phyloP scores from a whole-genome alignment of 2,888 invertebrate genomes.

The Tetragonisca angustula region DNA sequence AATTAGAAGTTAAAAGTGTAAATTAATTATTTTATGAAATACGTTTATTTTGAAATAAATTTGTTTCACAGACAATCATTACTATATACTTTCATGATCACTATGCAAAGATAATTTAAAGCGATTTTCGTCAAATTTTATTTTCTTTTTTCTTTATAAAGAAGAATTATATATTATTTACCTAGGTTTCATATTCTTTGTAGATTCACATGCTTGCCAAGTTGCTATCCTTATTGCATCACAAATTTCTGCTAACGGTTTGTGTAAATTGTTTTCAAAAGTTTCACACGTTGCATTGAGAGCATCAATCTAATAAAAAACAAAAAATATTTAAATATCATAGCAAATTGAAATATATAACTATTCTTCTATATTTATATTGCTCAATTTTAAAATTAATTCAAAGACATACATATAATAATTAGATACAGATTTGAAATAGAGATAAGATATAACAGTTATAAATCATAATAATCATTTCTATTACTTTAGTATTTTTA shows the following conservation, averaged over 20 bases:
- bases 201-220: slow-evolving; percentile 84
- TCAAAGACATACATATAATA: not conserved
- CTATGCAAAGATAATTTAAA: not conserved
- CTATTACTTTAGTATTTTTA: too few species aligned
- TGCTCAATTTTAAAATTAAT: not conserved
- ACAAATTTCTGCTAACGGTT: slow-evolving; percentile 77
- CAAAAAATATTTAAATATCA: not conserved
- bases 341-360: not conserved
- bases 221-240: slow-evolving; percentile 83
- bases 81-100: not conserved
- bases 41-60: not conserved
- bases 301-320: slow-evolving; percentile 85
- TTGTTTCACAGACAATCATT: not conserved
- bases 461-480: too few species aligned
- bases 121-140: not conserved
- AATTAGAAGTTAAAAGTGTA: not conserved
- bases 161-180: slow-evolving; percentile 65
- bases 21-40: not conserved
- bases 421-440: not conserved
- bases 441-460: too few species aligned
- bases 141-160: not conserved
- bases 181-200: slow-evolving; percentile 86
- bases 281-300: slow-evolving; percentile 84
- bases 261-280: slow-evolving; percentile 78
- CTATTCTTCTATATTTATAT: not conserved